Base-by-base conservation (phyloP, 2,888 invertebrate species). In the Linyphia triangularis region DNA sequence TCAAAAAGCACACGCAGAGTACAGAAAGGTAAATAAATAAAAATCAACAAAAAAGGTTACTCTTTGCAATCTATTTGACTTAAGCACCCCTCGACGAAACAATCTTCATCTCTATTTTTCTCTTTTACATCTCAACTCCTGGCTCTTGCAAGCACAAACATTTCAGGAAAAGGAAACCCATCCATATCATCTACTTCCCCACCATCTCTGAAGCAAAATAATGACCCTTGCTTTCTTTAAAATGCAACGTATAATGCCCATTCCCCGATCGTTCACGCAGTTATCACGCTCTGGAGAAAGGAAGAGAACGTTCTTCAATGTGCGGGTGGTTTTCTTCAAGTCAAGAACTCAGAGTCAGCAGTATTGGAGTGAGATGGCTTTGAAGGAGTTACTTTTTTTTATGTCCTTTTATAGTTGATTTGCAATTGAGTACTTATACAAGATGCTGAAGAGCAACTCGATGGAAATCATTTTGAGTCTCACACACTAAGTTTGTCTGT, bases 31-130 rank as follows among this genome's bases (percentile, higher is more conserved):
- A 22, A 69, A 75, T 30, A 59, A 40, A 24, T 16, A 40, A 43
- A 51, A 79, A 79, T 79, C 78, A 43, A 63, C 67, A 43, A 16
- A 37, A 65, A 43, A 79, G 77, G 63, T 77, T 77, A 77, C 37
- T 77, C 77, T 61, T 28, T 79, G 43, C 37, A 79, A 79, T 67
- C 78, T 43, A 79, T 79, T 77, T 67, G 78, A 61, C 43, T 59
- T 79, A 79, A 79, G 78, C 30, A 79, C 51, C 51, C 78, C 67
- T 79, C 51, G 78, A 79, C 67, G 67, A 79, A 79, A 79, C 22
- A 67, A 43, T 67, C 67, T 67, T 78, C 78, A 78, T 67, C 63
- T n/a, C 40, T 61, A 24, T 24, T 61, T 5, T 24, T 16, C 9
- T 77, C 43, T 59, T 59, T 75, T 37, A 59, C 73, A 57, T 75